Base-by-base conservation (phyloP, 1,140 invertebrate genomes). In the Trissolcus basalis region DNA sequence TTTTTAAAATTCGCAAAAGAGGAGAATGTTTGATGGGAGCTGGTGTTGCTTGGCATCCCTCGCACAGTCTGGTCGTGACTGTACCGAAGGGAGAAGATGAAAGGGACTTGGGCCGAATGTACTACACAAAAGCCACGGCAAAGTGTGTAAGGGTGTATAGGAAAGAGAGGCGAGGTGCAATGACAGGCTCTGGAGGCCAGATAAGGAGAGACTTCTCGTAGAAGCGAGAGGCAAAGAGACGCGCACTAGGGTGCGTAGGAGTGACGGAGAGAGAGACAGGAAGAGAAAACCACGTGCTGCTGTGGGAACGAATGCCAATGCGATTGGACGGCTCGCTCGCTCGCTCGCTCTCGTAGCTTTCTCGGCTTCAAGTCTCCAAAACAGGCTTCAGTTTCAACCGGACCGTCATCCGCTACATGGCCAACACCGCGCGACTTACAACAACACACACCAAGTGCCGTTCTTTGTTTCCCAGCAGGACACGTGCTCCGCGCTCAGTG, bases 381-480 rank as follows among this genome's bases (percentile, higher is more conserved):
- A 65, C 70, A 48, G 61, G 61, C 75, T 77, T 86, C 86, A 87
- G 86, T 87, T 87, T 80, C 78, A 83, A 86, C 82, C 86, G 83
- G 84, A 82, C 86, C 83, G 86, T 84, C 85, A 81, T 84, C 82
- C 81, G 85, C 83, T 81, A 79, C 85, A 87, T 87, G 84, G 84
- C 69, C 78, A 79, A 27, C 19, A 27, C 19, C 19, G 19, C 19
- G 19, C 6, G 2, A 6, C 19, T 6, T 3, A 27, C 19, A 27
- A 6, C 19, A 27, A 27, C 19, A 27, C 19, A 27, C 6, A 27
- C 19, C 19, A 27, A 27, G 59, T 61, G 59, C 58, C n/a, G 47
- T 16, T 61, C 48, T 15, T 51, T 61, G 19, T 27, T 27, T 27
- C 19, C 19, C 19, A 27, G 19, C 19, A 27, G 19, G 19, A 27